Percentiles rank a stretch among this genome's conserved stretches.
Conservation (phyloP, 2,113 vertebrate species). For the Gobio gobio region DNA sequence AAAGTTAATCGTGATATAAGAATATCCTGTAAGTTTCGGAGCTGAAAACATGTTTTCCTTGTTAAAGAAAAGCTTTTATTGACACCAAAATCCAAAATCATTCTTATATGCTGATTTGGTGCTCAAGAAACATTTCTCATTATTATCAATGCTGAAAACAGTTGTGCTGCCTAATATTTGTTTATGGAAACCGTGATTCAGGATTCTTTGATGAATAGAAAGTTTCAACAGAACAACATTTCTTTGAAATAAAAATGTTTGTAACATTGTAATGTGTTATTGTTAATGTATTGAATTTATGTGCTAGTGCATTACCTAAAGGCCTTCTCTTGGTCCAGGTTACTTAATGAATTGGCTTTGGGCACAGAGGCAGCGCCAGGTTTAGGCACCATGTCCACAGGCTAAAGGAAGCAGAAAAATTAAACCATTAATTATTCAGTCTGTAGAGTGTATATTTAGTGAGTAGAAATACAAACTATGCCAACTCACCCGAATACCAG, state of each 20-base stretch:
- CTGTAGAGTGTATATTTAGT: not conserved
- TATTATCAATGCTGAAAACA: not conserved
- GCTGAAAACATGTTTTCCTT: too few relatives aligned
- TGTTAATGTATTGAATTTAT: not conserved
- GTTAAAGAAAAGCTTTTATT: too few relatives aligned
- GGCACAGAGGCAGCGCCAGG: conserved; percentile 78
- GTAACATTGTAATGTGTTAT: not conserved
- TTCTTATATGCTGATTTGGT: not conserved
- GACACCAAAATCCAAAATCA: too few relatives aligned
- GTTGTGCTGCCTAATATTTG: not conserved
- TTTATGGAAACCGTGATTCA: not conserved
- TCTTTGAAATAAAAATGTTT: too few relatives aligned
- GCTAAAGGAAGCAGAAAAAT: conserved; percentile 67
- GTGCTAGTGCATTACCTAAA: conserved; percentile 80
- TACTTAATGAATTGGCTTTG: conserved; percentile 87
- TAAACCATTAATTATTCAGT: not conserved
- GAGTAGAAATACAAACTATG: not conserved
- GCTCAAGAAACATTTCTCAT: not conserved
- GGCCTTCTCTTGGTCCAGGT: conserved; percentile 90
- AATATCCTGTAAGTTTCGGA: too few relatives aligned
- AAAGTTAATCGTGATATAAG: too few relatives aligned
- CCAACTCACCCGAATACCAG: conserved; percentile 78
- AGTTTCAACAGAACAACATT: not conserved
- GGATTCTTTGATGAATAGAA: not conserved
- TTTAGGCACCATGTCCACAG: conserved; percentile 87